Evolutionary conservation across 2,888 invertebrate genomes (phyloP).

Genomic region (Harpagoxenus sublaevis): DNA sequence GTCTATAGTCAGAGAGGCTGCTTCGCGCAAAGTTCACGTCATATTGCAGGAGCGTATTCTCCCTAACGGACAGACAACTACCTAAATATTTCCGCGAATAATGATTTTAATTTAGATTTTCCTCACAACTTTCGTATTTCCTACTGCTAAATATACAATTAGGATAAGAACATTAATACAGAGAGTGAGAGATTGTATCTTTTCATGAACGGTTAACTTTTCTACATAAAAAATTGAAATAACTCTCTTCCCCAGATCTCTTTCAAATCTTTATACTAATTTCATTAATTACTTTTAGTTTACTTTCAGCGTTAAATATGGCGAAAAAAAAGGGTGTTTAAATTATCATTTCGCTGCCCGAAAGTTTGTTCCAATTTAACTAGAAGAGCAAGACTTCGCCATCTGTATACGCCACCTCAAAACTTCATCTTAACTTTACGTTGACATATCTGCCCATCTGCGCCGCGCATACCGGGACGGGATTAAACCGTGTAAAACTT

Average conservation of each 20-base stretch:
- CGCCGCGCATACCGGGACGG: not conserved
- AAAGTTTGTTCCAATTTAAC: conserved; percentile 25
- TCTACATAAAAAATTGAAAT: not conserved
- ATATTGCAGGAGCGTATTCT: conserved; percentile 11
- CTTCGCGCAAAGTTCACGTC: conserved; percentile 33
- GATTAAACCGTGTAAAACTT: conserved; percentile 38
- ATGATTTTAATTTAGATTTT: conserved; percentile 20
- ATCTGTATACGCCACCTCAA: not conserved
- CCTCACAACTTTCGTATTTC: not conserved
- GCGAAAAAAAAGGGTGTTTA: not conserved
- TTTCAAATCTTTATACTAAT: not conserved
- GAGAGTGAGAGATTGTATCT: not conserved
- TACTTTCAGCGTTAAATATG: not conserved
- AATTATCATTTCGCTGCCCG: conserved; percentile 21
- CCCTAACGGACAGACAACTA: not conserved
- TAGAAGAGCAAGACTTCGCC: not conserved
- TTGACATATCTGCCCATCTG: conserved; percentile 27
- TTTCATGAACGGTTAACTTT: not conserved
- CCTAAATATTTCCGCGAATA: conserved; percentile 6
- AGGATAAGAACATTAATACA: conserved; percentile 21
- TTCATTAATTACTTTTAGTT: not conserved
- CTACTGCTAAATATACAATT: not conserved
- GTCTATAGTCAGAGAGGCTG: conserved; percentile 14
- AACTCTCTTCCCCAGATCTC: not conserved
- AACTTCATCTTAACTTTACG: conserved; percentile 37